Base-by-base conservation (phyloP, 2,888 invertebrate genomes). In the Cancer borealis region DNA sequence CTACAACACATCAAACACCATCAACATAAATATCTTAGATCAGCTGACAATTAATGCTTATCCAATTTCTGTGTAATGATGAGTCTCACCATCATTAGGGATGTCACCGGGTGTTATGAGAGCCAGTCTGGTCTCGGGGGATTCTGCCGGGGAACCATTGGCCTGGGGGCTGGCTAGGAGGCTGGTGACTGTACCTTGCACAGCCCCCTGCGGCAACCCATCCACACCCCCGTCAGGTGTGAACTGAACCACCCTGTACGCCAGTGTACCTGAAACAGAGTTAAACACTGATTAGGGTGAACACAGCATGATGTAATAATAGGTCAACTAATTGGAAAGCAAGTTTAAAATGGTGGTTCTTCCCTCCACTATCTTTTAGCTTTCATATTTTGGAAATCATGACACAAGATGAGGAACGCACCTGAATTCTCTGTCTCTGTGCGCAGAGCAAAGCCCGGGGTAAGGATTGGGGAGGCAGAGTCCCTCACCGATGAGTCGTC, bases 241-340 rank as follows among this genome's bases (percentile, higher is more conserved):
- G 54, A 95, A 95, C 89, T 95, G 93, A 47, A 95, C 95, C 46
- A 95, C 95, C 47, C 95, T 84, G 79, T 95, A 95, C 12, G 95
- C 91, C 90, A 95, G 91, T 39, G 93, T 88, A 88, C 95, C 95
- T 95, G 93, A 12, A 84, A 73, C 84, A 73, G 73, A 73, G 8
- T 3, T 73, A 5, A 73, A 73, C n/a, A 26, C 26, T 73, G 6
- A 73, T 73, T 73, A 26, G 4, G 5, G 17, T 39, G 26, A 73
- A 73, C 26, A 8, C n/a, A 60, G 21, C 60, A 21, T 60, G 4
- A 21, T 60, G 60, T 60, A 21, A 60, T 60, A 21, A 60, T 21
- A 21, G 60, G 17, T 60, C 21, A 17, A 60, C 60, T 60, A 60
- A 60, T 4, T 60, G 10, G 10, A 10, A 21, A 21, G 60, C 17